Percentiles rank a stretch among this genome's conserved stretches.
Conservation (phyloP, 23 tunicate species). For the Trididemnum nubilum region DNA sequence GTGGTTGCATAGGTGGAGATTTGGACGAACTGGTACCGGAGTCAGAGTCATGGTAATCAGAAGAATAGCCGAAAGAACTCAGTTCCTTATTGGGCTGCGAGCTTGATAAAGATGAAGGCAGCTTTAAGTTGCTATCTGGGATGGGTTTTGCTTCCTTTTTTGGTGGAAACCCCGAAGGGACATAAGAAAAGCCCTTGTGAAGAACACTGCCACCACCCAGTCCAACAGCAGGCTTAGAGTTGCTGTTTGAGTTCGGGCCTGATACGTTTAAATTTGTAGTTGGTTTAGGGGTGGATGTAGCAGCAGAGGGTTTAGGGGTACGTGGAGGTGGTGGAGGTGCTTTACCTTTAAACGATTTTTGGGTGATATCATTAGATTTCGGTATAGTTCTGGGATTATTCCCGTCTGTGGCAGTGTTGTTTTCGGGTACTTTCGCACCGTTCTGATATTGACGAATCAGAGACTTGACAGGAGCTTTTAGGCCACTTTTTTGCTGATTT, state of each 20-base stretch:
- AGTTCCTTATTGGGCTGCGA: neutral
- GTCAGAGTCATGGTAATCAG: neutral
- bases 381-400: neutral
- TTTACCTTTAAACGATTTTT: neutral
- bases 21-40: neutral
- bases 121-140: neutral
- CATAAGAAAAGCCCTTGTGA: constrained; percentile 67
- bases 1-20: neutral
- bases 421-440: neutral
- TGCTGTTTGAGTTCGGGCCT: neutral
- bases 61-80: neutral
- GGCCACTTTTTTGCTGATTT: constrained; percentile 48
- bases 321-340: constrained; percentile 35
- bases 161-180: neutral
- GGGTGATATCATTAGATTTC: neutral
- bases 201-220: constrained; percentile 72
- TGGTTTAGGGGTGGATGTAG: neutral
- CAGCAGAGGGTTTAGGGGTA: neutral
- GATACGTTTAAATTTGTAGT: no score
- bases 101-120: neutral
- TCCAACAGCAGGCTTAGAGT: constrained; percentile 53
- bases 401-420: neutral
- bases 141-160: neutral
- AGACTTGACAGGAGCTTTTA: constrained; percentile 58
- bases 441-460: constrained; percentile 45